These are phyloP conservation scores for Neomonachus schauinslandi DNA, from an alignment of 2,113 vertebrate species.

Conservation along the genomic window DNA sequence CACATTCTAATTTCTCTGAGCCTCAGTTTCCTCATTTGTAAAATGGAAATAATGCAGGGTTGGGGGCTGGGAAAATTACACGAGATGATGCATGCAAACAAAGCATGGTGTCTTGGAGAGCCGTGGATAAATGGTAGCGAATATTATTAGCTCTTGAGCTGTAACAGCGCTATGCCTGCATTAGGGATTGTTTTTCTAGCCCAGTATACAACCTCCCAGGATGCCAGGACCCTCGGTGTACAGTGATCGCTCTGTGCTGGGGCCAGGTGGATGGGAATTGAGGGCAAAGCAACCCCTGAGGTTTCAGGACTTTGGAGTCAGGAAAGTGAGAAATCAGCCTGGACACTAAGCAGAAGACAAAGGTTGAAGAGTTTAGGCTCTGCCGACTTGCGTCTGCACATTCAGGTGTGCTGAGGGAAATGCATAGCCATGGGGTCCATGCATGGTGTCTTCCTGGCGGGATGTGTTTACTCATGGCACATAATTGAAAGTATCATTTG, in stretches of 20 bases:
- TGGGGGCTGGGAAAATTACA: not conserved
- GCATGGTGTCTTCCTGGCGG: not conserved
- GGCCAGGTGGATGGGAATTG: not conserved
- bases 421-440: not conserved
- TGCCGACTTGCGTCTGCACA: not conserved
- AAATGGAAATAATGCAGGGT: not conserved
- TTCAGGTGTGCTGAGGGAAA: not conserved
- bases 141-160: conserved; percentile 52
- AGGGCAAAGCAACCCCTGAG: not conserved
- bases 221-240: not conserved
- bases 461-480: not conserved
- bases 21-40: not conserved
- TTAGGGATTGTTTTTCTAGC: not conserved
- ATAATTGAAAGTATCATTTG: conserved; percentile 19
- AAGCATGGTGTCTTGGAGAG: not conserved
- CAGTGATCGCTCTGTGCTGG: not conserved
- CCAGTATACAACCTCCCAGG: not conserved
- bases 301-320: not conserved
- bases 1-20: not conserved
- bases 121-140: conserved; percentile 12
- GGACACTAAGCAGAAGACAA: not conserved
- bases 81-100: not conserved
- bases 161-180: not conserved
- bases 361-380: not conserved
- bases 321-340: not conserved